These are phyloP conservation scores for Uloborus plumipes DNA, from an alignment of 2,888 invertebrate species.

Conservation along the genomic window DNA sequence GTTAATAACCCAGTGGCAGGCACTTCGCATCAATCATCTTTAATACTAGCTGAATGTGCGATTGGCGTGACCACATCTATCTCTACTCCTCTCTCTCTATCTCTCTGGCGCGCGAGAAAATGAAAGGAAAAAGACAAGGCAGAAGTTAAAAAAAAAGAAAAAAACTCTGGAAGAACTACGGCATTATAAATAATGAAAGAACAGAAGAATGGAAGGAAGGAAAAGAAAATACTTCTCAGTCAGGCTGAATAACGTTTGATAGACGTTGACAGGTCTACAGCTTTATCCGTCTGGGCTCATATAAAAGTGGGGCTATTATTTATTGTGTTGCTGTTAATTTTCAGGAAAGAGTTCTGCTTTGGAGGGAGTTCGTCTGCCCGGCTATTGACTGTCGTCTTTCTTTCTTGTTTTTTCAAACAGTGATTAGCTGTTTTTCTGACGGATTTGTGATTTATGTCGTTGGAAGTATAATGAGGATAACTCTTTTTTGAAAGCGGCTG, in stretches of 20 bases:
- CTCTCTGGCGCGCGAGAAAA: not conserved
- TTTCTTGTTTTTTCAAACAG: constrained; percentile 31
- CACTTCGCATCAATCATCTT: constrained; percentile 61
- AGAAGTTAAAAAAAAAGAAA: constrained; percentile 6
- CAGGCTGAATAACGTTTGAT: constrained; percentile 52
- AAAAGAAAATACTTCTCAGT: constrained; percentile 50
- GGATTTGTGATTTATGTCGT: constrained; percentile 38
- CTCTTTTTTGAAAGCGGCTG: constrained; percentile 12
- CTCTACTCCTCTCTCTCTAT: constrained; percentile 12
- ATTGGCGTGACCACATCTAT: constrained; percentile 63
- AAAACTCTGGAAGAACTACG: constrained; percentile 14
- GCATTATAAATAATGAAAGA: constrained; percentile 64
- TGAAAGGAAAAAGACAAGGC: not conserved
- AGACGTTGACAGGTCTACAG: constrained; percentile 61
- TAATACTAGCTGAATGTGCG: constrained; percentile 60
- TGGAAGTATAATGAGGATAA: constrained; percentile 5
- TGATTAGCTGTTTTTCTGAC: constrained; percentile 37
- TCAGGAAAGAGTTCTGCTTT: constrained; percentile 9
- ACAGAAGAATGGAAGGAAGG: constrained; percentile 30
- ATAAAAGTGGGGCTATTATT: constrained; percentile 39
- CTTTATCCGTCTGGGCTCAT: constrained; percentile 38
- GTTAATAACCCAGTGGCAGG: constrained; percentile 63
- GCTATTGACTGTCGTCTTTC: constrained; percentile 15
- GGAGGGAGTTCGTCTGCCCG: not conserved
- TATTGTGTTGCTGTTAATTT: constrained; percentile 58